A percentile compares a stretch with the other conserved stretches of the same genome.
phyloP scores from a whole-genome alignment of 2,797 vertebrate species.

The Acomys russatus region DNA sequence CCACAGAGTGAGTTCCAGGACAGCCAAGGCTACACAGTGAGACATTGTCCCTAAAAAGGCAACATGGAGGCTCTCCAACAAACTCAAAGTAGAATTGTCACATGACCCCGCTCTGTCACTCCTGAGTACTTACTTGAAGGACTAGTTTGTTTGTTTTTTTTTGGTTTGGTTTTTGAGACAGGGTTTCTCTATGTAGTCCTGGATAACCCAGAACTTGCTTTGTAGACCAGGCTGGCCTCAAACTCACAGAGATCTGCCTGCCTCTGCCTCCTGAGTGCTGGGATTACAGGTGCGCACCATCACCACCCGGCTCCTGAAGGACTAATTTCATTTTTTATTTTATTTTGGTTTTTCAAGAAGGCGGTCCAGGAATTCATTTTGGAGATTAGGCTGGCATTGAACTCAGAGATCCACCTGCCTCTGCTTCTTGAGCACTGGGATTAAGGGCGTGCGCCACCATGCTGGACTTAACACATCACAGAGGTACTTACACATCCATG shows the following conservation, averaged over 20 bases:
- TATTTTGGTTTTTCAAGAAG: too few relatives aligned
- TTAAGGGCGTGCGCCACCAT: neutral
- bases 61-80: neutral
- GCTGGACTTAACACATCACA: neutral
- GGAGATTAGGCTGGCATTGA: too few relatives aligned
- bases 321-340: too few relatives aligned
- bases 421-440: neutral
- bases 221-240: neutral
- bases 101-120: neutral
- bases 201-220: neutral
- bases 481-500: neutral
- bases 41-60: neutral
- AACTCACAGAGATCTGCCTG: neutral
- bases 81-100: neutral
- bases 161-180: too few relatives aligned
- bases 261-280: too few relatives aligned
- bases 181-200: neutral
- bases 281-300: too few relatives aligned
- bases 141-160: too few relatives aligned
- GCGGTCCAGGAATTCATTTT: too few relatives aligned
- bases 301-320: too few relatives aligned
- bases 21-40: neutral
- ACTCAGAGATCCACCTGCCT: neutral
- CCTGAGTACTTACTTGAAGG: too few relatives aligned
- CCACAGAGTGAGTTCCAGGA: neutral